phyloP scores from a whole-genome alignment of 2,113 vertebrate species.

The Psittacula cyanocephala region DNA sequence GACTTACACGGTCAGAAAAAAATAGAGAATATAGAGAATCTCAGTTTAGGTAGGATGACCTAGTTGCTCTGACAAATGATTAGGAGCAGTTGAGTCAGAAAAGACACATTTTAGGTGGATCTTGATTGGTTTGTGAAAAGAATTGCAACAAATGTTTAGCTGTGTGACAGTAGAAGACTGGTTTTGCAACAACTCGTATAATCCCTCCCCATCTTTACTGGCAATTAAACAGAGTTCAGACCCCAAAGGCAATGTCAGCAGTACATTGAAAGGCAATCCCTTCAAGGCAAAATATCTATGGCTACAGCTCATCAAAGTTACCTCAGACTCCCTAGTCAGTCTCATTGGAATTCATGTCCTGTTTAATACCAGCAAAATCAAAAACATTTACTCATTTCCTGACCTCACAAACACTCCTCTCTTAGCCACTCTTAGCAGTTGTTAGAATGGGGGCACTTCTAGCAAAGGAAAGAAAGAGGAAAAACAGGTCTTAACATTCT shows the following conservation, averaged over 20 bases:
- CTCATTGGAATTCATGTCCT: not conserved
- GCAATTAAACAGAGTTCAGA: not conserved
- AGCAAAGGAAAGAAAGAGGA: not conserved
- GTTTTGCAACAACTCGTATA: not conserved
- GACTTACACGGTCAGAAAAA: not conserved
- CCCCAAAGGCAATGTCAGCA: not conserved
- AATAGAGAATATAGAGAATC: not conserved
- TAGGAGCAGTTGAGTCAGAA: not conserved
- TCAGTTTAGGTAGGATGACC: not conserved
- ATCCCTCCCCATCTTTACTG: not conserved
- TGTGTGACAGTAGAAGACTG: not conserved
- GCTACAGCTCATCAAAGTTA: not conserved
- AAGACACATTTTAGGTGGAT: not conserved
- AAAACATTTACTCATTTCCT: not conserved
- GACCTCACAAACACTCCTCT: not conserved
- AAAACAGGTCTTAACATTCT: not conserved
- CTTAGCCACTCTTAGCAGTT: not conserved
- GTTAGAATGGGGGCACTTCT: not conserved
- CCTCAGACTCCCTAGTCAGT: not conserved
- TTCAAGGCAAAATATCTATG: not conserved
- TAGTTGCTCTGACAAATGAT: not conserved
- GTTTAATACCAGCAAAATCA: not conserved
- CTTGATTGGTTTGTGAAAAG: not conserved
- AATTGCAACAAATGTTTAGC: not conserved
- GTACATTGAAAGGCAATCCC: not conserved